Evolutionary conservation across 2,113 vertebrate species (phyloP).

Genomic region (Percina caprodes): DNA sequence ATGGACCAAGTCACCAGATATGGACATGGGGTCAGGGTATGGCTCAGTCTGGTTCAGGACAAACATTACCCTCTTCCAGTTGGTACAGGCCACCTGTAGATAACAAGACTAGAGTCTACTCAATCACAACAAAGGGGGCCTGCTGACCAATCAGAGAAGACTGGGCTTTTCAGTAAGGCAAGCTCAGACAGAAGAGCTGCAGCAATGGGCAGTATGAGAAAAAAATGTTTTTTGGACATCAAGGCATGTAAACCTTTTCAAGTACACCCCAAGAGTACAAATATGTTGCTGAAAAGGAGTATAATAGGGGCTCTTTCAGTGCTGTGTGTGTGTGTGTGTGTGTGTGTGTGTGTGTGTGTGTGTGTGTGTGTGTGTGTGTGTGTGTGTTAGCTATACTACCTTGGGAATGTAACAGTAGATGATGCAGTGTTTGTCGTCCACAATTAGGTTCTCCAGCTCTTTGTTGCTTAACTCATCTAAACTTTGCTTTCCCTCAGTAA

Average conservation of each 20-base stretch:
- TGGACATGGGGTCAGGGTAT: constrained; percentile 33
- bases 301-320: neutral
- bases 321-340: no score
- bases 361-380: no score
- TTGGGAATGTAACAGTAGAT: constrained; percentile 66
- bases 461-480: neutral
- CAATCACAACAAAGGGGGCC: no score
- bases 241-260: no score
- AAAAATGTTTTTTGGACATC: no score
- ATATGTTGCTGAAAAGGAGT: no score
- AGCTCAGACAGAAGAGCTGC: no score
- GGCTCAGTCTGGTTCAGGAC: constrained; percentile 26
- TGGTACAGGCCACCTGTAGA: constrained; percentile 58
- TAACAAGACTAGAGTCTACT: neutral
- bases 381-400: constrained; percentile 19
- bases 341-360: no score
- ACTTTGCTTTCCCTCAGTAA: neutral
- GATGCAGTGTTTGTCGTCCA: constrained; percentile 43
- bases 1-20: neutral
- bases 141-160: no score
- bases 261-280: no score
- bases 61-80: constrained; percentile 56
- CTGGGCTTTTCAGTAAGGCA: no score
- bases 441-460: constrained; percentile 12
- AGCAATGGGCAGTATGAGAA: no score